Conservation (phyloP, 2,888 invertebrate species). For the Cheilosia soror region DNA sequence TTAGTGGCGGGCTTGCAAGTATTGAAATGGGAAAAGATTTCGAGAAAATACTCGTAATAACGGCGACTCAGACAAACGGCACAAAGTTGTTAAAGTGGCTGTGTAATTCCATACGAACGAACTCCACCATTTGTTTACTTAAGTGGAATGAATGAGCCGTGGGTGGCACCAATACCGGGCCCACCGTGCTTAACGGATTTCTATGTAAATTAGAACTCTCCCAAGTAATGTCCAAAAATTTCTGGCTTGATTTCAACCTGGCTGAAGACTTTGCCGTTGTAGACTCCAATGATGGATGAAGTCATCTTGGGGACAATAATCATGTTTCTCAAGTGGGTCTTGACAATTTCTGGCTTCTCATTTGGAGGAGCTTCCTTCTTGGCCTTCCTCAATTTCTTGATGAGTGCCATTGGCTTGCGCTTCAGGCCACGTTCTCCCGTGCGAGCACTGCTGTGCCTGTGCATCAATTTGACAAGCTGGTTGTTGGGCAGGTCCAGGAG, state of each 20-base stretch:
- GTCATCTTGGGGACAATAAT: slow-evolving; percentile 99
- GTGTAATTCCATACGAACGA: too few species aligned
- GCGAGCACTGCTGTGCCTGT: slow-evolving; percentile 95
- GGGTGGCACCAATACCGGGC: slow-evolving; percentile 99
- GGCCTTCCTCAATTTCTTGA: slow-evolving; percentile 97
- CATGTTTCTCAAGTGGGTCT: slow-evolving; percentile 99
- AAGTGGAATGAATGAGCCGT: slow-evolving; percentile 98
- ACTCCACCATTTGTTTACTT: slow-evolving; percentile 87
- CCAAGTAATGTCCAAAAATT: slow-evolving; percentile 98
- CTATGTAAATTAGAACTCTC: slow-evolving; percentile 98
- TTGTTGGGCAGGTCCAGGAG: slow-evolving; percentile 99
- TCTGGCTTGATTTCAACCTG: slow-evolving; percentile 96
- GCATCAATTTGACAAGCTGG: slow-evolving; percentile 97
- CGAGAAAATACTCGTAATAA: too few species aligned
- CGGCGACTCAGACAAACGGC: too few species aligned
- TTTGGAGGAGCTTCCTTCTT: slow-evolving; percentile 97
- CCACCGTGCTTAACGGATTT: slow-evolving; percentile 99
- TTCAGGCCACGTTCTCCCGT: slow-evolving; percentile 98
- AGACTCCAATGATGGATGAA: slow-evolving; percentile 98
- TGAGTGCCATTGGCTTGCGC: slow-evolving; percentile 96
- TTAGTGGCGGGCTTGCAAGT: too few species aligned
- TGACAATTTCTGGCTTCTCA: slow-evolving; percentile 99
- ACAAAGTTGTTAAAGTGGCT: too few species aligned
- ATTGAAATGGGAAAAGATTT: too few species aligned
- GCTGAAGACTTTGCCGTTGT: slow-evolving; percentile 99